Evolutionary conservation across 2,113 vertebrate species (phyloP).

Genomic region (Prochilodus magdalenae): DNA sequence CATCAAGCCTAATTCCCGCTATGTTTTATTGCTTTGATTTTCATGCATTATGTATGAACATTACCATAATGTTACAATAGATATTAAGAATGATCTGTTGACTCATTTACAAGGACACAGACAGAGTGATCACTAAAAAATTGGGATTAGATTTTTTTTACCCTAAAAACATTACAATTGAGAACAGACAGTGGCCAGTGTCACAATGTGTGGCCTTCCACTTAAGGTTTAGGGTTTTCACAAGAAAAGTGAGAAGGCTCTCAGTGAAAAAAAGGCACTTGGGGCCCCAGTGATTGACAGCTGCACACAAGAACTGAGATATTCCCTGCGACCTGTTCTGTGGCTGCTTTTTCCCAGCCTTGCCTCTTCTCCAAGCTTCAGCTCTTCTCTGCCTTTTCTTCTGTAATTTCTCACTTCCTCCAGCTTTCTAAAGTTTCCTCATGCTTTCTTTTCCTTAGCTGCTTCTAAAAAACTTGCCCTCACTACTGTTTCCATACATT

Average conservation of each 20-base stretch:
- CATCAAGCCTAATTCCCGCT: conserved; percentile 19
- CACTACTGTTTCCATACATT: background rate
- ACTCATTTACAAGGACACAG: background rate
- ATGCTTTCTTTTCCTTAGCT: background rate
- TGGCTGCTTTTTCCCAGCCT: background rate
- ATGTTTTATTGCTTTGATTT: conserved; percentile 12
- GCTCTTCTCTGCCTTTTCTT: background rate
- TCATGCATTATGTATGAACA: conserved; percentile 45
- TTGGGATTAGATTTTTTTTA: too few relatives aligned
- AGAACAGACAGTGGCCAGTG: background rate
- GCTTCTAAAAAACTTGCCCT: background rate
- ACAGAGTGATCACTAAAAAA: background rate
- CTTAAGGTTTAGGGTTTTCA: background rate
- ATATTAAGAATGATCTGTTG: background rate
- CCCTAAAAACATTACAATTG: background rate
- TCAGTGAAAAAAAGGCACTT: background rate
- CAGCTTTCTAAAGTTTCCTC: background rate
- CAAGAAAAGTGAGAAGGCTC: conserved; percentile 4
- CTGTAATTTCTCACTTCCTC: background rate
- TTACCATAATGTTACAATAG: conserved; percentile 28
- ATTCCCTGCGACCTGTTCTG: background rate
- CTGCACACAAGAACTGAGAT: background rate
- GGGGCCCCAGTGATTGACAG: background rate
- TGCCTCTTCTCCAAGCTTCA: background rate
- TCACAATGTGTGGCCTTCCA: background rate